Base-by-base conservation (phyloP, 2,888 invertebrate genomes). In the Ichneumon xanthorius region DNA sequence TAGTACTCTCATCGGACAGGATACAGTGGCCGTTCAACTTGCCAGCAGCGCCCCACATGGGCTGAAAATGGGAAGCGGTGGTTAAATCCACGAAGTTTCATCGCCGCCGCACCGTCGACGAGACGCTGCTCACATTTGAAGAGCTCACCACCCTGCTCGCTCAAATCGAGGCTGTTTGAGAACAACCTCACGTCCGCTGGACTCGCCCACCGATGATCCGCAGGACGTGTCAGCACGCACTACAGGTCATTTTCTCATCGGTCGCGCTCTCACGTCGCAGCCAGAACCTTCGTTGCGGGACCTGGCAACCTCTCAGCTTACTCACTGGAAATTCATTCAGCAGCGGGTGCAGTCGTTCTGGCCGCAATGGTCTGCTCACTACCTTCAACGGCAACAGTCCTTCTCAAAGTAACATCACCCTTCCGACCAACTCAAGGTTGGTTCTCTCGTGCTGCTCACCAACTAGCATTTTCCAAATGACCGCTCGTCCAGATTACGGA, bases 21-120 rank as follows among this genome's bases (percentile, higher is more conserved):
- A 89, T 86, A 11, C 0, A 73, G 3, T 91, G 90, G 91, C 65
- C 87, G 6, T 92, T 91, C 80, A 90, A 88, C 40, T 90, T 90
- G 14, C 88, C 91, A 4, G 68, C 63, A 6, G 86, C 89, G 6
- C 90, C 89, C 0, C 88, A 90, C 45, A 89, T 89, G 70, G 90
- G 91, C 4, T 91, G 90, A 2, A 75, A 91, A 14, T 90, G 2
- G 2, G 30, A 30, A 30, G 30, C 30, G 30, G 4, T 30, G 4
- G 30, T 30, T 30, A 89, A 90, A 55, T 88, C 88, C 0, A 76
- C 89, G 0, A 91, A 92, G 73, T 80, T 68, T 76, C 90, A 90
- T 79, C 53, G 91, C 30, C 4, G 30, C 30, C 30, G 30, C 30
- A 30, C 30, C 30, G 30, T 30, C 4, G 30, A 4, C 30, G 84